These are phyloP conservation scores for Poecilus cupreus DNA, from an alignment of 2,888 invertebrate genomes.

Conservation along the genomic window DNA sequence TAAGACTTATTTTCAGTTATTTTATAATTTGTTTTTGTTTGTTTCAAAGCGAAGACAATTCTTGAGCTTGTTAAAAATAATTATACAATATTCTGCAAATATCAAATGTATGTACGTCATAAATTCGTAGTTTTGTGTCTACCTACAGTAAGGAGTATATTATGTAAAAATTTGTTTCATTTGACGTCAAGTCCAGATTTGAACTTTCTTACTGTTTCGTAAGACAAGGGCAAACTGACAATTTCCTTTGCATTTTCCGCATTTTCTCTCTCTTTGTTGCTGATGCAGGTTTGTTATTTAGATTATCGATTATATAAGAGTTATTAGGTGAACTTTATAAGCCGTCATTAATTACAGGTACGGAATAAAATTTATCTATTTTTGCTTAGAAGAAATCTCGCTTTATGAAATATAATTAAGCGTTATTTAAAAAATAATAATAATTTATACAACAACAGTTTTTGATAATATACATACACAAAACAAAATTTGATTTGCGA, in stretches of 20 bases:
- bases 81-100: background rate
- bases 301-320: too few species aligned
- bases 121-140: background rate
- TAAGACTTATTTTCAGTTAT: background rate
- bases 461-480: too few species aligned
- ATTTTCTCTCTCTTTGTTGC: background rate
- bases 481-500: too few species aligned
- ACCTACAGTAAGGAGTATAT: background rate
- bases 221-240: background rate
- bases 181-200: constrained; percentile 18
- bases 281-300: background rate
- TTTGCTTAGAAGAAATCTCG: too few species aligned
- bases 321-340: too few species aligned
- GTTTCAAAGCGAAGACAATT: background rate
- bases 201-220: constrained; percentile 21
- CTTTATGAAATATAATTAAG: too few species aligned
- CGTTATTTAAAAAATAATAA: too few species aligned
- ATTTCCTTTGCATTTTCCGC: background rate
- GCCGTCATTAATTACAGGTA: too few species aligned
- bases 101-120: background rate
- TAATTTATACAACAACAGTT: too few species aligned
- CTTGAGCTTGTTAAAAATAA: background rate
- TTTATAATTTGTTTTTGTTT: background rate
- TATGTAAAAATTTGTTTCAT: constrained; percentile 28
- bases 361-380: too few species aligned